A percentile compares a stretch with the other conserved stretches of the same genome.
Evolutionary conservation across 2,113 vertebrate genomes (phyloP).

Genomic region (Poecilia latipinna): DNA sequence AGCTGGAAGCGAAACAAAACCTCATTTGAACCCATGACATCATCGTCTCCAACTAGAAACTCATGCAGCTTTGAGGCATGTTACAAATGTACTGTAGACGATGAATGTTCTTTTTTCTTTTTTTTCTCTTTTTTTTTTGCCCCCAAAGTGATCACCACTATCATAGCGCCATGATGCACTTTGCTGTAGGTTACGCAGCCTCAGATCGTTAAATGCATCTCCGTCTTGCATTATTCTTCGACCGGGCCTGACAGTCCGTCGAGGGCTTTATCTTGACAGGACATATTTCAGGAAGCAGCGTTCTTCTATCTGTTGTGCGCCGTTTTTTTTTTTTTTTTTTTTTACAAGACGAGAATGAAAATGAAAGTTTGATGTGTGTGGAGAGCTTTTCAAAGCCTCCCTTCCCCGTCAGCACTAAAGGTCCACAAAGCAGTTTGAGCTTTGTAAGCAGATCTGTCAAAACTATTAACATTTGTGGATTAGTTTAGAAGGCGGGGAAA

Average conservation of each 20-base stretch:
- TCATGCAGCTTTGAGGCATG: neutral
- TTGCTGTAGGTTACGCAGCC: neutral
- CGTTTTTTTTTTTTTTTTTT: neutral
- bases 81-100: conserved; percentile 3
- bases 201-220: conserved; percentile 19
- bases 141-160: neutral
- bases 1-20: conserved; percentile 25
- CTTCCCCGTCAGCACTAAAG: conserved; percentile 61
- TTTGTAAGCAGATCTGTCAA: conserved; percentile 76
- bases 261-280: conserved; percentile 50
- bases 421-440: conserved; percentile 23
- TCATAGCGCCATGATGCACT: neutral
- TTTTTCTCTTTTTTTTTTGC: neutral
- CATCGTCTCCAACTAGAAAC: conserved; percentile 1
- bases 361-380: conserved; percentile 54
- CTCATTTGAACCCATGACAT: conserved; percentile 25
- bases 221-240: conserved; percentile 1
- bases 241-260: neutral
- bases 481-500: conserved; percentile 48
- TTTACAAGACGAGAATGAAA: conserved; percentile 44
- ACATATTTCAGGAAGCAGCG: conserved; percentile 37
- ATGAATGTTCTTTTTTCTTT: neutral
- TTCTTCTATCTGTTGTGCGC: conserved; percentile 17
- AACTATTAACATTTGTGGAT: conserved; percentile 73
- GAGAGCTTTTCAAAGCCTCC: conserved; percentile 58